Evolutionary conservation across 2,888 invertebrate species (phyloP).

Genomic region (Lochmaea crataegi): DNA sequence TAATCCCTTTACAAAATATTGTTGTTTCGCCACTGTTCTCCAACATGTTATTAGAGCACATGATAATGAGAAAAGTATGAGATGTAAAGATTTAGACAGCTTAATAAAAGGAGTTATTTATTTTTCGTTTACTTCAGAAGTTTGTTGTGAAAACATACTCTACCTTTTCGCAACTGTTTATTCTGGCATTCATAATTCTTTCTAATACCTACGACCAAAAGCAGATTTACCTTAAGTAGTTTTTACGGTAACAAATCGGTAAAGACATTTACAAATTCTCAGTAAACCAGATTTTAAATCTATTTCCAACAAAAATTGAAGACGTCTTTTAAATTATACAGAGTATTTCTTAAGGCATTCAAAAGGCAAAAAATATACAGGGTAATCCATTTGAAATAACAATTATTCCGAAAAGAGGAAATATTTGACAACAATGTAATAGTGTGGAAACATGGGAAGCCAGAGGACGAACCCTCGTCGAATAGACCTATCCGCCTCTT

Average conservation of each 20-base stretch:
- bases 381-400: too few relatives aligned
- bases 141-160: conserved; percentile 16
- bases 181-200: conserved; percentile 9
- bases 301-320: too few relatives aligned
- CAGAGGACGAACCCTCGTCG: too few relatives aligned
- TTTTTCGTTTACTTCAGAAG: background rate
- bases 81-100: conserved; percentile 20
- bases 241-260: background rate
- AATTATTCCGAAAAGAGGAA: too few relatives aligned
- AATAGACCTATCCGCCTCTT: too few relatives aligned
- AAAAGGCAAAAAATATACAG: too few relatives aligned
- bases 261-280: background rate
- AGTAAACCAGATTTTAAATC: background rate
- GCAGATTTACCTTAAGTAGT: conserved; percentile 3
- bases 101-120: conserved; percentile 14
- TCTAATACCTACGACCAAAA: background rate
- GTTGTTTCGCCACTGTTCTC: background rate
- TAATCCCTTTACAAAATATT: background rate
- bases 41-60: conserved; percentile 3
- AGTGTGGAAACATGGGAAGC: too few relatives aligned
- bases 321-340: too few relatives aligned
- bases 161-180: conserved; percentile 15
- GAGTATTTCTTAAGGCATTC: too few relatives aligned
- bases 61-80: conserved; percentile 22
- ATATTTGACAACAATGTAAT: too few relatives aligned